Conservation (phyloP, 2,797 vertebrate species). For the Mormyrus proboscirostris region DNA sequence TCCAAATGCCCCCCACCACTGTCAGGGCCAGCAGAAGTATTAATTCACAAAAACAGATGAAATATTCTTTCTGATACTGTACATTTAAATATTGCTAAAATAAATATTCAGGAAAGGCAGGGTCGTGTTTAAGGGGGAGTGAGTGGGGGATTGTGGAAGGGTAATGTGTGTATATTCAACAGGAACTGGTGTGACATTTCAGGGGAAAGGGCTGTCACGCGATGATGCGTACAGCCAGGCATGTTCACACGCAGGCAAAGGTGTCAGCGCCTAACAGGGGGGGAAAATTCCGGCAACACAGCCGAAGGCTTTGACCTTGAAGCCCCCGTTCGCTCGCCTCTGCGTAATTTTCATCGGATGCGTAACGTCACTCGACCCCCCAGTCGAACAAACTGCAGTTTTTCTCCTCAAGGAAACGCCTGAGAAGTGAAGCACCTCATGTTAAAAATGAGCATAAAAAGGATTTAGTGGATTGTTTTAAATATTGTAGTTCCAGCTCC, state of each 20-base stretch:
- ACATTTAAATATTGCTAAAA: neutral
- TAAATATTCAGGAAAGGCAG: neutral
- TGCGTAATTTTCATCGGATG: neutral
- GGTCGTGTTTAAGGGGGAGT: neutral
- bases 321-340: neutral
- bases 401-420: neutral
- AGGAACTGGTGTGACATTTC: neutral
- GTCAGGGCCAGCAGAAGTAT: neutral
- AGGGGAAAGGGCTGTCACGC: neutral
- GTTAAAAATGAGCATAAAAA: neutral
- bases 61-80: neutral
- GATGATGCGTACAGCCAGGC: neutral
- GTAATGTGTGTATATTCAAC: neutral
- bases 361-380: neutral
- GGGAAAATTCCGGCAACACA: neutral
- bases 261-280: neutral
- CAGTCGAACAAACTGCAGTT: neutral
- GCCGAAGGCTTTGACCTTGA: neutral
- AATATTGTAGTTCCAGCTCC: neutral
- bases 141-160: neutral
- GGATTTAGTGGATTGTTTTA: neutral
- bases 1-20: neutral
- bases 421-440: neutral
- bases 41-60: neutral
- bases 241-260: neutral